Percentiles rank a stretch among this genome's conserved stretches.
Evolutionary conservation across 64 coral and sea anemone genomes (phyloP).

Genomic region (Dendronephthya gigantea): DNA sequence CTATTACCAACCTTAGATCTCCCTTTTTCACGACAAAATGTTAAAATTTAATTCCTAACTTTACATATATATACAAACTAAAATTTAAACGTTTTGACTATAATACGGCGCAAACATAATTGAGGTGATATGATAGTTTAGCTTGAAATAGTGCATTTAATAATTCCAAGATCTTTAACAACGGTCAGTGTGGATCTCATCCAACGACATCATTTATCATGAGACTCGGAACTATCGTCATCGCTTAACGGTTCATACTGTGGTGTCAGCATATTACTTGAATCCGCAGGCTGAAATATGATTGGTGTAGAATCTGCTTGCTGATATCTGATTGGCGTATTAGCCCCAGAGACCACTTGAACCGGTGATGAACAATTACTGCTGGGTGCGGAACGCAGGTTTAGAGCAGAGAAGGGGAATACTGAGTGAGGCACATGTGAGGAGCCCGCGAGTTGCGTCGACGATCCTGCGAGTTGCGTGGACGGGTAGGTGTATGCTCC

Average conservation of each 20-base stretch:
- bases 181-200: neutral
- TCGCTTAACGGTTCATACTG: neutral
- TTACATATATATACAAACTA: neutral
- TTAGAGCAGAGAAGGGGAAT: neutral
- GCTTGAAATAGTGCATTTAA: no score
- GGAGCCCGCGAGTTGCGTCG: neutral
- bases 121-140: no score
- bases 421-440: neutral
- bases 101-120: no score
- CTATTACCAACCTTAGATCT: no score
- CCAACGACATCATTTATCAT: neutral
- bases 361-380: neutral
- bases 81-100: neutral
- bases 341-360: neutral
- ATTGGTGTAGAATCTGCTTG: neutral
- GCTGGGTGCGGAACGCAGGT: neutral
- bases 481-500: neutral
- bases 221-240: neutral
- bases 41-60: neutral
- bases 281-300: neutral
- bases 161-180: neutral
- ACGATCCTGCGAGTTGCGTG: neutral
- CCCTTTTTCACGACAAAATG: neutral
- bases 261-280: neutral
- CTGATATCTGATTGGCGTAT: neutral